Evolutionary conservation across 2,888 invertebrate species (phyloP).

Genomic region (Thymelicus lineola): DNA sequence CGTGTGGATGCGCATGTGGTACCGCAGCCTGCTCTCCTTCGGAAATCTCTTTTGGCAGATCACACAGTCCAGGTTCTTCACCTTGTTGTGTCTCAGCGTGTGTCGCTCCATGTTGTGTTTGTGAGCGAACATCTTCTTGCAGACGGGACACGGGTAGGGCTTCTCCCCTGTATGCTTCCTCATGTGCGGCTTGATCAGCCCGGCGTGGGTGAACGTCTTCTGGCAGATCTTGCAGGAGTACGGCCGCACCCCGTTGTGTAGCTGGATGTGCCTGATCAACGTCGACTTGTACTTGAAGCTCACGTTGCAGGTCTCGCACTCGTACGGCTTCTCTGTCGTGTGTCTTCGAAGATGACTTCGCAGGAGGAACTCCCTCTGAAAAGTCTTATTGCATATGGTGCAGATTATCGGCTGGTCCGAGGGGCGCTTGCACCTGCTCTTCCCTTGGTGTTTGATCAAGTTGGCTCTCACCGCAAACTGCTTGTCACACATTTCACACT

Average conservation of each 20-base stretch:
- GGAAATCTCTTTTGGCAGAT: constrained; percentile 68
- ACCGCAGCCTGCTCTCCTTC: constrained; percentile 63
- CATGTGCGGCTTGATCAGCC: constrained; percentile 59
- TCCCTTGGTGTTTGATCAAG: constrained; percentile 45
- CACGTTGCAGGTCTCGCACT: constrained; percentile 50
- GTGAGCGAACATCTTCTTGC: constrained; percentile 61
- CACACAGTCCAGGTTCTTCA: constrained; percentile 63
- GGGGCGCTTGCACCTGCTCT: constrained; percentile 39
- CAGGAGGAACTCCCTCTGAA: constrained; percentile 48
- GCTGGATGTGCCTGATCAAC: constrained; percentile 57
- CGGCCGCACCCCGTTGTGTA: constrained; percentile 56
- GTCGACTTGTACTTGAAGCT: constrained; percentile 65
- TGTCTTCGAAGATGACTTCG: constrained; percentile 52
- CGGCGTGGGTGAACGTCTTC: constrained; percentile 51
- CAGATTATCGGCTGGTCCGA: constrained; percentile 45
- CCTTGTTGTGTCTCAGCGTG: constrained; percentile 55
- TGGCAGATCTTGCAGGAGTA: constrained; percentile 54
- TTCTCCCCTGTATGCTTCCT: constrained; percentile 62
- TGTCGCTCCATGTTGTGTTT: constrained; percentile 71
- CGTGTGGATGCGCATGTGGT: constrained; percentile 66
- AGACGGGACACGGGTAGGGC: constrained; percentile 56
- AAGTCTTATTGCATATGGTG: constrained; percentile 49
- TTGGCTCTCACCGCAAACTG: constrained; percentile 48
- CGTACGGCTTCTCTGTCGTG: constrained; percentile 47
- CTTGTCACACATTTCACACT: constrained; percentile 47